Percentiles rank a stretch among this genome's conserved stretches.
Conservation (phyloP, 2,888 invertebrate genomes). For the Spilosoma lubricipeda region DNA sequence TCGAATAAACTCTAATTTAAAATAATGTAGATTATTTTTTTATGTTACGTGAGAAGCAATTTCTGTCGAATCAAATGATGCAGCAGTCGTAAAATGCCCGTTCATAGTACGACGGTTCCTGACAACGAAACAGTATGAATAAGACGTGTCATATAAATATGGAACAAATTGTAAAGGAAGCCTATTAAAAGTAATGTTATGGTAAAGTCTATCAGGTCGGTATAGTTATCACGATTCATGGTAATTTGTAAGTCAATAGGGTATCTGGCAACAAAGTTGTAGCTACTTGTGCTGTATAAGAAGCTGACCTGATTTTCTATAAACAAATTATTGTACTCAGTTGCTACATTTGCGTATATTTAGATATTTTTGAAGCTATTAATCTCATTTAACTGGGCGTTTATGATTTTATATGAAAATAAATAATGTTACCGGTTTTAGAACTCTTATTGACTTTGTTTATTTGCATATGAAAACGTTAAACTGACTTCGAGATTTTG, state of each 20-base stretch:
- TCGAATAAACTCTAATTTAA: conserved; percentile 68
- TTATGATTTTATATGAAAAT: conserved; percentile 1
- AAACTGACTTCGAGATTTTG: neutral
- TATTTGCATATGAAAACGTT: neutral
- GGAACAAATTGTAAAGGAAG: conserved; percentile 37
- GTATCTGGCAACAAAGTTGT: conserved; percentile 56
- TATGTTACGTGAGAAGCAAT: conserved; percentile 37
- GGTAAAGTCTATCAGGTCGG: conserved; percentile 42
- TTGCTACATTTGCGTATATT: conserved; percentile 20
- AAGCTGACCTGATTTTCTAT: conserved; percentile 38
- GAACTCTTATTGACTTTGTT: neutral
- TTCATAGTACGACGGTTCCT: conserved; percentile 33
- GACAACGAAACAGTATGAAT: conserved; percentile 28
- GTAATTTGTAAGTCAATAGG: conserved; percentile 62
- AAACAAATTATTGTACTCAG: conserved; percentile 23
- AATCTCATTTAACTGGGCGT: conserved; percentile 13
- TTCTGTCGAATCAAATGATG: conserved; percentile 46
- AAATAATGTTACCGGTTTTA: neutral
- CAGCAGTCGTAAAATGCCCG: conserved; percentile 35
- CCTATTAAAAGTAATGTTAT: conserved; percentile 17
- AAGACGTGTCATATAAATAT: conserved; percentile 48
- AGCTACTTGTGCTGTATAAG: conserved; percentile 35
- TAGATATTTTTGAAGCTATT: conserved; percentile 7
- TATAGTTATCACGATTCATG: conserved; percentile 56
- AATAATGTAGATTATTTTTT: conserved; percentile 59